Evolutionary conservation across 2,797 vertebrate species (phyloP).

Genomic region (Sebastes umbrosus): DNA sequence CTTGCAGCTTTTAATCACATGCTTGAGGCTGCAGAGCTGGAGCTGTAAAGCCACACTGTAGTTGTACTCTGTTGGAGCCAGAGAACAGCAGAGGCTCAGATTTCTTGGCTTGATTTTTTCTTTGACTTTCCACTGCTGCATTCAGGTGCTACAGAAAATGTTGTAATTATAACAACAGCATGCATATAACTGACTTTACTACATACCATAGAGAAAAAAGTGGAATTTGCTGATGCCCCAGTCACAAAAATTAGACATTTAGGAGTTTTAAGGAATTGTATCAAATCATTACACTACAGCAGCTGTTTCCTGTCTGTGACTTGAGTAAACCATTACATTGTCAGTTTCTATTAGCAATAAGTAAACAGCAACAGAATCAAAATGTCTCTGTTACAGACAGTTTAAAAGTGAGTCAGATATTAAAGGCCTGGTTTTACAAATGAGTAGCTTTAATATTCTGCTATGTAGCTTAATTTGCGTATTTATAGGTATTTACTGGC

Average conservation of each 20-base stretch:
- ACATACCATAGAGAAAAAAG: background rate
- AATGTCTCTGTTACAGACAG: background rate
- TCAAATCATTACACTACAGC: background rate
- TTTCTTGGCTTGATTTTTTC: conserved; percentile 68
- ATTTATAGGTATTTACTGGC: background rate
- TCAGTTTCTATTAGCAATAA: background rate
- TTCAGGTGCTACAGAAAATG: conserved; percentile 27
- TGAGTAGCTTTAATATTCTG: background rate
- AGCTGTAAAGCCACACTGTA: conserved; percentile 53
- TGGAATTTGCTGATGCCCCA: background rate
- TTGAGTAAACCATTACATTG: background rate
- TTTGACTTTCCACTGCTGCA: conserved; percentile 67
- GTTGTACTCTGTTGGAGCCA: conserved; percentile 47
- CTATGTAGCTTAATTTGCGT: background rate
- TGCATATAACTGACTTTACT: background rate
- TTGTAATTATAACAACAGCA: background rate
- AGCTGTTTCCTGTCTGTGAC: background rate
- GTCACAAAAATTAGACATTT: background rate
- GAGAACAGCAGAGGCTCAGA: conserved; percentile 69
- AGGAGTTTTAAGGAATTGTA: background rate
- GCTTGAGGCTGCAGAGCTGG: conserved; percentile 50
- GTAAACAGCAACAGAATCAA: background rate
- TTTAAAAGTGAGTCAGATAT: background rate
- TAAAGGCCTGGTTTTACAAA: background rate
- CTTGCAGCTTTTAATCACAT: conserved; percentile 62